phyloP scores from a whole-genome alignment of 2,797 vertebrate genomes.

The Rousettus madagascariensis region DNA sequence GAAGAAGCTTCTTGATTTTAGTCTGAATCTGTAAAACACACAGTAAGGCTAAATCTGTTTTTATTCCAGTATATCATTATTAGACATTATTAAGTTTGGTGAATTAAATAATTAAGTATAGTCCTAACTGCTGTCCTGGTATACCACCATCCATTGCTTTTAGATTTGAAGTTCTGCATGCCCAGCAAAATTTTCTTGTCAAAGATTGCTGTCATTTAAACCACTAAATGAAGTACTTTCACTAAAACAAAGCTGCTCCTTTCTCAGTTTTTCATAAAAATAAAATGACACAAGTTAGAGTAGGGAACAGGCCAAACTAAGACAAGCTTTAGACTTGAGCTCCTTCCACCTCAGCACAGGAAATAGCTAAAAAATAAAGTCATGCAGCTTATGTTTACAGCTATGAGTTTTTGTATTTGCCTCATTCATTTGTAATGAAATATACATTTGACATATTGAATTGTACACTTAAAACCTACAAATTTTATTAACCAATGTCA shows the following conservation, averaged over 20 bases:
- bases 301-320: background rate
- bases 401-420: no score
- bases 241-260: background rate
- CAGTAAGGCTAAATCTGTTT: background rate
- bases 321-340: background rate
- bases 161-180: background rate
- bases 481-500: no score
- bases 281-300: background rate
- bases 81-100: background rate
- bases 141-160: background rate
- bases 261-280: background rate
- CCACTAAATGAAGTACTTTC: background rate
- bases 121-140: background rate
- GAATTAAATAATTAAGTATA: background rate
- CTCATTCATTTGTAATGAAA: no score
- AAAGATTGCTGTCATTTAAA: background rate
- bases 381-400: background rate
- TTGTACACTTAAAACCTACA: no score
- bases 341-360: background rate
- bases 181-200: background rate
- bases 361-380: background rate
- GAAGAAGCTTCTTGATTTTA: conserved; percentile 3
- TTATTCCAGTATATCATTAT: background rate
- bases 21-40: background rate
- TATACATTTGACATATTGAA: no score